phyloP scores from a whole-genome alignment of 2,797 vertebrate genomes.

The Siniperca obscura region DNA sequence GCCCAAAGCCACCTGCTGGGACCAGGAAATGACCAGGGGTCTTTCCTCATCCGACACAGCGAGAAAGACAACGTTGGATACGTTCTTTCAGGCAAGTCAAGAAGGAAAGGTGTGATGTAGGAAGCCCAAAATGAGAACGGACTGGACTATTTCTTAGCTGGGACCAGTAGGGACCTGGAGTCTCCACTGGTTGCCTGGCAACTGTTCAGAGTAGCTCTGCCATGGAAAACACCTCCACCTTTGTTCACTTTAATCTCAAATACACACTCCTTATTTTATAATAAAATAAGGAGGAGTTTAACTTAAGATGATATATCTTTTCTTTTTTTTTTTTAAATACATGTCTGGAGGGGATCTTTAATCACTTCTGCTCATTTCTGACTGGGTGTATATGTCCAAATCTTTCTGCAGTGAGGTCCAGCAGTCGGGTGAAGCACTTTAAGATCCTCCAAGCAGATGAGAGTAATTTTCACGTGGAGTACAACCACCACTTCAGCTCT shows the following conservation, averaged over 20 bases:
- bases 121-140: background rate
- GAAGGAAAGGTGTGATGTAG: too few species aligned
- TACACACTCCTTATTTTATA: too few species aligned
- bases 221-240: too few species aligned
- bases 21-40: slow-evolving; percentile 64
- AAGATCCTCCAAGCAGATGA: slow-evolving; percentile 70
- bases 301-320: too few species aligned
- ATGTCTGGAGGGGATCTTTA: too few species aligned
- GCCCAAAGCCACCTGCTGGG: slow-evolving; percentile 79
- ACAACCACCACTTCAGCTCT: slow-evolving; percentile 67
- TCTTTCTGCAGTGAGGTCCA: slow-evolving; percentile 77
- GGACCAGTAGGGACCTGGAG: too few species aligned
- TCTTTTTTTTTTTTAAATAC: too few species aligned
- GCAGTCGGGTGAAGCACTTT: slow-evolving; percentile 81
- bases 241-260: background rate
- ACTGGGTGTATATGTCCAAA: background rate
- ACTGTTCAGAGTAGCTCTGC: too few species aligned
- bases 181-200: too few species aligned
- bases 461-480: slow-evolving; percentile 70
- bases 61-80: slow-evolving; percentile 79
- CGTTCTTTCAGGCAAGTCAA: slow-evolving; percentile 84
- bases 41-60: slow-evolving; percentile 87
- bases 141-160: background rate
- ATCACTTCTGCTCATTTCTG: background rate
- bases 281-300: too few species aligned